Conservation (phyloP, 2,797 vertebrate species). For the Cirrhinus molitorella region DNA sequence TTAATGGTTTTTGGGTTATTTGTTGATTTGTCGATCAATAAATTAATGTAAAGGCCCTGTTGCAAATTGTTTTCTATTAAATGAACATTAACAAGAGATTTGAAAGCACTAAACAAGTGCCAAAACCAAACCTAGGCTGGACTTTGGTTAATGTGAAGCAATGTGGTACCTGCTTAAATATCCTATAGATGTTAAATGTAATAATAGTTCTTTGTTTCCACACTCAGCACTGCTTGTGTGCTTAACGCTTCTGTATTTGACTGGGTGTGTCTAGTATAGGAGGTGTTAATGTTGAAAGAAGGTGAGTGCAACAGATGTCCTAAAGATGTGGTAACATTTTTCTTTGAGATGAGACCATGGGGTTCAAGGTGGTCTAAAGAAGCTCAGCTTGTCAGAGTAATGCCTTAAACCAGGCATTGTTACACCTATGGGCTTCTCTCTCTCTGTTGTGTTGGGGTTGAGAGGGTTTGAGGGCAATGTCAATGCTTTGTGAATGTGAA, state of each 20-base stretch:
- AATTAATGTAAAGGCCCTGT: neutral
- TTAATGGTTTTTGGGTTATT: neutral
- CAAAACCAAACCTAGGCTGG: neutral
- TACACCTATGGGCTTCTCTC: constrained; percentile 29
- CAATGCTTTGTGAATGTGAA: constrained; percentile 58
- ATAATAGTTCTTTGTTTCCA: constrained; percentile 43
- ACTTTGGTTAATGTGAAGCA: neutral
- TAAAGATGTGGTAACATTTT: constrained; percentile 65
- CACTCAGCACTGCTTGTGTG: constrained; percentile 33
- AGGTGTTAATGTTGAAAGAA: constrained; percentile 38
- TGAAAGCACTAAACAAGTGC: neutral
- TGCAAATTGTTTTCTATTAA: neutral
- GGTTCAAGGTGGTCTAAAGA: constrained; percentile 33
- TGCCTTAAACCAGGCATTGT: constrained; percentile 34
- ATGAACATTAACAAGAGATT: too few relatives aligned
- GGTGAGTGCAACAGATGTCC: constrained; percentile 57
- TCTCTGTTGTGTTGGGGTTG: constrained; percentile 30
- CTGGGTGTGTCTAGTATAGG: constrained; percentile 52
- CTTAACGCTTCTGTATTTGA: constrained; percentile 51
- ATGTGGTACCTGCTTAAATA: neutral
- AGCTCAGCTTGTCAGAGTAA: constrained; percentile 32
- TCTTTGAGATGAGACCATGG: constrained; percentile 42
- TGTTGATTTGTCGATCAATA: neutral
- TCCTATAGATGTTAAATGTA: neutral
- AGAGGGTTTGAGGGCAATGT: constrained; percentile 43